A percentile compares a stretch with the other conserved stretches of the same genome.
Conservation (phyloP, 2,888 invertebrate genomes). For the Plebejus argus region DNA sequence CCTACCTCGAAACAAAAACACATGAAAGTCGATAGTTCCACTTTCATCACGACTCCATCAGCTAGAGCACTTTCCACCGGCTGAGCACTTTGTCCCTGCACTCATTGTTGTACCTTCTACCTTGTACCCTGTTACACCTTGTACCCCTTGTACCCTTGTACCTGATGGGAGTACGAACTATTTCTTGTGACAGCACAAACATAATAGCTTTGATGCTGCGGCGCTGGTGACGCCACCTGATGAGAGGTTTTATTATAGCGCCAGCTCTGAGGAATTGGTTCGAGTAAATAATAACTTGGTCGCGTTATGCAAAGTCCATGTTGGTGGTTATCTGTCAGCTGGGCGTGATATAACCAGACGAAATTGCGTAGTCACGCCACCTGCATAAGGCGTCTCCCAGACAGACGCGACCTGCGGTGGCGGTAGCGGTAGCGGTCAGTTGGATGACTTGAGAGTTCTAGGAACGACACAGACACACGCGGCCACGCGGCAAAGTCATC, state of each 20-base stretch:
- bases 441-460: too few relatives aligned
- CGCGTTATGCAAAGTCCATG: too few relatives aligned
- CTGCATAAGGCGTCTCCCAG: too few relatives aligned
- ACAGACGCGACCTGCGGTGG: too few relatives aligned
- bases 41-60: conserved; percentile 51
- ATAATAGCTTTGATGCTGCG: conserved; percentile 4
- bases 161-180: neutral
- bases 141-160: neutral
- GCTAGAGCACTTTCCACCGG: conserved; percentile 54
- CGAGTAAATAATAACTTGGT: too few relatives aligned
- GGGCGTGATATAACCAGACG: too few relatives aligned
- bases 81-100: conserved; percentile 54
- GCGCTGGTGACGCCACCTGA: neutral
- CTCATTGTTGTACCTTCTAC: conserved; percentile 48
- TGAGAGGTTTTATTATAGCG: neutral
- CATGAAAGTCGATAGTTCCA: conserved; percentile 42
- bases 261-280: too few relatives aligned
- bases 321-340: too few relatives aligned
- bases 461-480: too few relatives aligned
- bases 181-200: neutral
- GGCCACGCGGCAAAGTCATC: too few relatives aligned
- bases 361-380: too few relatives aligned
- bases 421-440: too few relatives aligned
- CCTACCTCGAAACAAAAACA: neutral
- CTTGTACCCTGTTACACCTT: neutral